Percentiles rank a stretch among this genome's conserved stretches.
Conservation (phyloP, 1,140 invertebrate species). For the Zaprionus capensis region DNA sequence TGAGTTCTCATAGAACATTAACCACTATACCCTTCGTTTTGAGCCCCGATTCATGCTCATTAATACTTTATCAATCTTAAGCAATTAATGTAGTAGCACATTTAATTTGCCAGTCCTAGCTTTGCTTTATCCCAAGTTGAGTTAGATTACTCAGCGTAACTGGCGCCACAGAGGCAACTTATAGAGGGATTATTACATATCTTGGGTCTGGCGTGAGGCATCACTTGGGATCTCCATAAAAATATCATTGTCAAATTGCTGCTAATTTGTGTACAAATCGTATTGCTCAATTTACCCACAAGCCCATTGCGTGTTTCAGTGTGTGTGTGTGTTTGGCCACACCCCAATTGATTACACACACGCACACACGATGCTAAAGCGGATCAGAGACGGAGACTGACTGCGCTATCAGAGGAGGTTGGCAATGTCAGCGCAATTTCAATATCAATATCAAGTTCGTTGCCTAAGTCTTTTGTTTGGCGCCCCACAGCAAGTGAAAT, state of each 20-base stretch:
- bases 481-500: constrained; percentile 47
- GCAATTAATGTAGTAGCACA: neutral
- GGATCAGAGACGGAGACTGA: neutral
- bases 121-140: neutral
- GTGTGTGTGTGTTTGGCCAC: constrained; percentile 24
- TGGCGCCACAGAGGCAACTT: neutral
- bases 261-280: constrained; percentile 44
- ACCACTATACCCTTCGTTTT: neutral
- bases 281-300: constrained; percentile 27
- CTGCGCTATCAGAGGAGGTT: constrained; percentile 21
- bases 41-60: neutral
- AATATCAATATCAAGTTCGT: constrained; percentile 82
- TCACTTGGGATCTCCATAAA: constrained; percentile 21
- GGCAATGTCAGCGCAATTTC: constrained; percentile 67
- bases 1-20: neutral
- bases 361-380: constrained; percentile 2
- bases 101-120: neutral
- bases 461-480: constrained; percentile 78
- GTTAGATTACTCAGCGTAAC: neutral
- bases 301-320: neutral
- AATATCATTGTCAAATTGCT: constrained; percentile 36
- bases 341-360: constrained; percentile 36
- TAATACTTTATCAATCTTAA: neutral
- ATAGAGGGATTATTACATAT: neutral
- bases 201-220: neutral